Evolutionary conservation across 2,113 vertebrate genomes (phyloP).

Genomic region (Helogale parvula): DNA sequence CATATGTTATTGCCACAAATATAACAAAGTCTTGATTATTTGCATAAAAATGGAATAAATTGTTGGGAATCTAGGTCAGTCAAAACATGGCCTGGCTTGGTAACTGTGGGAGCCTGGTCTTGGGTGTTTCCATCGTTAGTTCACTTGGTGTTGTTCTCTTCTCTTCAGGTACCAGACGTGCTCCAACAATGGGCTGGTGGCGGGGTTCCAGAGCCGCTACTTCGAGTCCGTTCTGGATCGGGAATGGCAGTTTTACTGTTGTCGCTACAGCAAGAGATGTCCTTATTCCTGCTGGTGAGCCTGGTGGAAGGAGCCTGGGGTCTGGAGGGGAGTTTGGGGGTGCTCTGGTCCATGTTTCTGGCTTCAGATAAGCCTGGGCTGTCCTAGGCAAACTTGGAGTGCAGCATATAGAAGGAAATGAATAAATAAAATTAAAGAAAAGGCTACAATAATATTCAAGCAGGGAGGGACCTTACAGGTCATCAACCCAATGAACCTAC

Average conservation of each 20-base stretch:
- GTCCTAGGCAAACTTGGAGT: not conserved
- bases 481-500: too few relatives aligned
- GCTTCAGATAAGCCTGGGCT: not conserved
- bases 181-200: conserved; percentile 95
- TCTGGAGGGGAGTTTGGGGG: too few relatives aligned
- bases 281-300: conserved; percentile 97
- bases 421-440: not conserved
- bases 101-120: not conserved
- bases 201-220: conserved; percentile 96
- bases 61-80: not conserved
- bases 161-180: conserved; percentile 94
- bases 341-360: not conserved
- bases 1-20: not conserved
- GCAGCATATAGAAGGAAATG: not conserved
- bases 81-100: not conserved
- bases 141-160: not conserved
- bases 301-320: fast-evolving
- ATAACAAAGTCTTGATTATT: not conserved
- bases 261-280: conserved; percentile 93
- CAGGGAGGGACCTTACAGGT: not conserved
- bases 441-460: not conserved
- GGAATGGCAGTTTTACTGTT: conserved; percentile 99
- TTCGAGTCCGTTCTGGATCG: conserved; percentile 95
- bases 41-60: not conserved
- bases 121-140: fast-evolving